Evolutionary conservation across 2,797 vertebrate species (phyloP).

Genomic region (Mormyrus proboscirostris): DNA sequence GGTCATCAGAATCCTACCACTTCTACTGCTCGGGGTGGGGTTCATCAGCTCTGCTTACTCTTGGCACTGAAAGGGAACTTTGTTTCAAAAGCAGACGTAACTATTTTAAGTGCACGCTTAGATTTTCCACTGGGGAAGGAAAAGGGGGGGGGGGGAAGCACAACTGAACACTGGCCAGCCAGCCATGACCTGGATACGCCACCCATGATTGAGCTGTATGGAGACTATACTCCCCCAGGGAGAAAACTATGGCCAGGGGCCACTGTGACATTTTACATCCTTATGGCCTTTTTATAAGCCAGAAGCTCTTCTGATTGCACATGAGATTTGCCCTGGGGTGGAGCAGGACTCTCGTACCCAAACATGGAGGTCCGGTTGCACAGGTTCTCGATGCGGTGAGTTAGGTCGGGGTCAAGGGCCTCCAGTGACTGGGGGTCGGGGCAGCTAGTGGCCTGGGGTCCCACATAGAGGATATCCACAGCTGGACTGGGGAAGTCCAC

Average conservation of each 20-base stretch:
- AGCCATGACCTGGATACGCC: not conserved
- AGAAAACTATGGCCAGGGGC: not conserved
- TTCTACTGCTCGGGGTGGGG: not conserved
- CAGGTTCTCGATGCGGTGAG: conserved; percentile 73
- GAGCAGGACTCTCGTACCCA: conserved; percentile 60
- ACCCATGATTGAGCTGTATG: not conserved
- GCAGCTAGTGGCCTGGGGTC: conserved; percentile 62
- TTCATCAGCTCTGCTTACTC: not conserved
- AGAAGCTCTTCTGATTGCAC: not conserved
- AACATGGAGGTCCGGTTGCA: conserved; percentile 75
- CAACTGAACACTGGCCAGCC: not conserved
- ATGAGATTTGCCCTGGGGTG: not conserved
- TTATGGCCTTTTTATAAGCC: not conserved
- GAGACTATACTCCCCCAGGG: not conserved
- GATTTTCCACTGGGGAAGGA: conserved; percentile 4
- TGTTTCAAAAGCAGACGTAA: not conserved
- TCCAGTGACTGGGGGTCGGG: conserved; percentile 63
- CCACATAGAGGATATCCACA: conserved; percentile 77
- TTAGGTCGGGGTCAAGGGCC: conserved; percentile 69
- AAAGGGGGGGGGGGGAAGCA: not conserved
- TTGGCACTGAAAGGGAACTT: not conserved
- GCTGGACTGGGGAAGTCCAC: conserved; percentile 80
- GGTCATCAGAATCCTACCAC: not conserved
- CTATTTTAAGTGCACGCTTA: not conserved
- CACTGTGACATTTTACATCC: not conserved